These are phyloP conservation scores for Ochropleura plecta DNA, from an alignment of 2,888 invertebrate genomes.

Conservation along the genomic window DNA sequence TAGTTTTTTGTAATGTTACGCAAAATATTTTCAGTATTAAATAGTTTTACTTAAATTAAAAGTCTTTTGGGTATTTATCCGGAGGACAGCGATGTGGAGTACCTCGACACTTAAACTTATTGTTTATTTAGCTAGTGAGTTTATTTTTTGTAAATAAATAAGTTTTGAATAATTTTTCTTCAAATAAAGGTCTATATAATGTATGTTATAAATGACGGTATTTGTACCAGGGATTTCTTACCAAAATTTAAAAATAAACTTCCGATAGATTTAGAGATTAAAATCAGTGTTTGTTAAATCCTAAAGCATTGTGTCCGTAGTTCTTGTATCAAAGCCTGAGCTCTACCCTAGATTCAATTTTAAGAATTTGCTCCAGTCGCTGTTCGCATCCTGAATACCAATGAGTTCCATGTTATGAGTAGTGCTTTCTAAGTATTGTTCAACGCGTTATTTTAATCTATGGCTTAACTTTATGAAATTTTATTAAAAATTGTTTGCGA, in stretches of 20 bases:
- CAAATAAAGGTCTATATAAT: too few relatives aligned
- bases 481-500: constrained; percentile 52
- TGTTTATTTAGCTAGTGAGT: too few relatives aligned
- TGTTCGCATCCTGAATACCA: constrained; percentile 83
- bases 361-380: constrained; percentile 86
- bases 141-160: too few relatives aligned
- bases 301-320: constrained; percentile 70
- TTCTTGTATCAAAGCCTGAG: constrained; percentile 77
- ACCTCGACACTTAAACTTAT: too few relatives aligned
- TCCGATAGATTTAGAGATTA: not conserved
- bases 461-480: constrained; percentile 61
- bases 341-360: constrained; percentile 86
- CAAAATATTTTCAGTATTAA: not conserved
- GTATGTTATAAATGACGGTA: too few relatives aligned
- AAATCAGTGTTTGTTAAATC: constrained; percentile 58
- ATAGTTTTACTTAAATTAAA: not conserved
- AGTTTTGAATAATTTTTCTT: too few relatives aligned
- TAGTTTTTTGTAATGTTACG: too few relatives aligned
- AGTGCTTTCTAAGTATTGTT: constrained; percentile 77
- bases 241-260: too few relatives aligned
- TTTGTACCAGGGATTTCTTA: too few relatives aligned
- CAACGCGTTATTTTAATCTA: constrained; percentile 69
- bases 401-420: constrained; percentile 81
- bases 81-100: too few relatives aligned
- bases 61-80: too few relatives aligned